Evolutionary conservation across 2,113 vertebrate genomes (phyloP).

Genomic region (Centrocercus urophasianus): DNA sequence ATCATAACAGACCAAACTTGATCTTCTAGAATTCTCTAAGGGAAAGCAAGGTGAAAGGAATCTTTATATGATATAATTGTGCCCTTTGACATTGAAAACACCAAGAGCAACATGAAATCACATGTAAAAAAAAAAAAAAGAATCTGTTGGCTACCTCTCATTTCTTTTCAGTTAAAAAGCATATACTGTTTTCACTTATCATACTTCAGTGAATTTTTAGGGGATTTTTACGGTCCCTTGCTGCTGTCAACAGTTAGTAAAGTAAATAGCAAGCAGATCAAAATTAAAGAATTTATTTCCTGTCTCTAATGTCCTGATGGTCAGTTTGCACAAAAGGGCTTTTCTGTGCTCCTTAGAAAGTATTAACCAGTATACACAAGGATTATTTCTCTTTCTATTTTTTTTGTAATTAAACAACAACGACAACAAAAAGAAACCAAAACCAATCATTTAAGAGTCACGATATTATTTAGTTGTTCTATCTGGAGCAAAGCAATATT

Average conservation of each 20-base stretch:
- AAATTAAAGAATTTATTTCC: conserved; percentile 33
- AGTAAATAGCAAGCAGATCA: conserved; percentile 21
- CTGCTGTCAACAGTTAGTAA: not conserved
- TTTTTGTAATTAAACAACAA: not conserved
- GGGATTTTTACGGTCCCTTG: not conserved
- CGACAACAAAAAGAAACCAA: not conserved
- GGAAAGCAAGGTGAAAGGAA: not conserved
- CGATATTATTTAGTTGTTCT: not conserved
- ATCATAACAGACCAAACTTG: not conserved
- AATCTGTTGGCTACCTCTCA: not conserved
- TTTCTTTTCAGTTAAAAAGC: not conserved
- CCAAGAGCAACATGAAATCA: not conserved
- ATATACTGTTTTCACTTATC: conserved; percentile 4
- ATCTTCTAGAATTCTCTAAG: not conserved
- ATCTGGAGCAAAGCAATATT: not conserved
- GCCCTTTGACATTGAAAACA: not conserved
- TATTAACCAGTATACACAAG: not conserved
- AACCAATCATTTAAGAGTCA: not conserved
- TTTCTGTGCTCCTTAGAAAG: not conserved
- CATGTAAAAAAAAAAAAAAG: not conserved
- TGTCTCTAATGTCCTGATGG: conserved; percentile 1
- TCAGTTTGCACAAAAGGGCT: not conserved
- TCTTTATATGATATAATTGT: not conserved
- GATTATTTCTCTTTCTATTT: not conserved
- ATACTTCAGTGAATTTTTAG: conserved; percentile 14